A percentile compares a stretch with the other conserved stretches of the same genome.
Conservation (phyloP, 2,888 invertebrate genomes). For the Eremobia ochroleuca region DNA sequence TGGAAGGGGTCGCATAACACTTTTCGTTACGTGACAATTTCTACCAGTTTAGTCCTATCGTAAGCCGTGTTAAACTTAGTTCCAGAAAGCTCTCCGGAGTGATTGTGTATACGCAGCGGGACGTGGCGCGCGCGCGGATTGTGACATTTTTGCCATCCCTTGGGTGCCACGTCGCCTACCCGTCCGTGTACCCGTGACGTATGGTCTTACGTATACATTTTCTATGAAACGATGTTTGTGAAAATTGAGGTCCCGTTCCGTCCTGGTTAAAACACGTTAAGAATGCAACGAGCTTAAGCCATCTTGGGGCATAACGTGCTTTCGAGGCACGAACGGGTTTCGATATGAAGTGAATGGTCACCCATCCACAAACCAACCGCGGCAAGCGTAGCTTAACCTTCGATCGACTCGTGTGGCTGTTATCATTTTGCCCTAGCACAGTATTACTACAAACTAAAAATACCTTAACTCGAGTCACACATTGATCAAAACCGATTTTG, state of each 20-base stretch:
- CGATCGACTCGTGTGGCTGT: neutral
- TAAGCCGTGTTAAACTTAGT: too few species aligned
- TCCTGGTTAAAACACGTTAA: neutral
- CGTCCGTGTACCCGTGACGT: neutral
- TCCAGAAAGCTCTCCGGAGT: too few species aligned
- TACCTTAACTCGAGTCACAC: neutral
- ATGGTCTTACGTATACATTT: neutral
- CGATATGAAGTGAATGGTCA: neutral
- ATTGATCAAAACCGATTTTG: neutral
- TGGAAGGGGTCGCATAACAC: too few species aligned
- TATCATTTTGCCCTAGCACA: neutral
- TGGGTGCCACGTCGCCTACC: neutral
- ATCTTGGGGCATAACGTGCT: neutral
- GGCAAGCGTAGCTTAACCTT: neutral
- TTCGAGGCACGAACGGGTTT: neutral
- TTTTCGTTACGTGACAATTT: too few species aligned
- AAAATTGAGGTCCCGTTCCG: neutral
- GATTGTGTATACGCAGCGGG: neutral
- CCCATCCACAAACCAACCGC: neutral
- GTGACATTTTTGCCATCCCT: neutral
- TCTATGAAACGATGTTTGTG: neutral
- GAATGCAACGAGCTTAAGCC: neutral
- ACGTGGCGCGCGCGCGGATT: neutral
- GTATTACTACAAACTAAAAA: neutral
- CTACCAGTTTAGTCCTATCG: too few species aligned